Base-by-base conservation (phyloP, 2,113 vertebrate genomes). In the Hippocampus guttulatus region DNA sequence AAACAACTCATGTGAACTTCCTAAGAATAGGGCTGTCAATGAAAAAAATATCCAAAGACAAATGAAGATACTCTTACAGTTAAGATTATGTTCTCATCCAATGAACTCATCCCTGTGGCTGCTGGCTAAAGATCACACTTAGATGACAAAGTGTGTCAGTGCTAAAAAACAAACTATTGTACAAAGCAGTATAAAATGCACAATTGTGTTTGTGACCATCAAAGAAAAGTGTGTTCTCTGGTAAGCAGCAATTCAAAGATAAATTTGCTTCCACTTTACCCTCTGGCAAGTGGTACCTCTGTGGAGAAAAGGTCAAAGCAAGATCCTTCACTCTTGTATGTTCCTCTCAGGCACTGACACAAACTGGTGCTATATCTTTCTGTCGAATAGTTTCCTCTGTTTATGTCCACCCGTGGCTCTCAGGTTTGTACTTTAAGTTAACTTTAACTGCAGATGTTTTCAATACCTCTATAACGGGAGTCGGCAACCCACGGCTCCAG, bases 291-390 rank as follows among this genome's bases (percentile, higher is more conserved):
- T 58, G 55, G 27, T 27, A 58, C 55, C 55, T 58, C 55, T 4
- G 55, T 61, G 58, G 27, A 33, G 58, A 18, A 61, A 61, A 60
- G 57, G 57, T 30, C 57, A 60, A 30, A 61, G 58, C 58, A 20
- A 61, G 27, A 33, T 8, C 58, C 15, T 61, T 61, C 27, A 61
- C 27, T 33, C 57, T 30, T 58, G 25, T 27, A 30, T 61, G 58
- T 61, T 61, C 58, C 58, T 33, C 58, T 33, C 30, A 61, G 27
- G 30, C 58, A 8, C 58, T 20, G 25, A 61, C 14, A 16, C 58
- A 33, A 25, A 30, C 30, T 30, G 30, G 30, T 30, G 30, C 30
- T 60, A 21, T 60, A 15, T 60, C 14, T 57, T 25, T 57, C 10
- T 25, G 55, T 25, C n/a, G n/a, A 10, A 12, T 57, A 9, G 2